Evolutionary conservation across 2,113 vertebrate genomes (phyloP), one percentile per base, ranked within the genome.

Genomic region (Gulo gulo): DNA sequence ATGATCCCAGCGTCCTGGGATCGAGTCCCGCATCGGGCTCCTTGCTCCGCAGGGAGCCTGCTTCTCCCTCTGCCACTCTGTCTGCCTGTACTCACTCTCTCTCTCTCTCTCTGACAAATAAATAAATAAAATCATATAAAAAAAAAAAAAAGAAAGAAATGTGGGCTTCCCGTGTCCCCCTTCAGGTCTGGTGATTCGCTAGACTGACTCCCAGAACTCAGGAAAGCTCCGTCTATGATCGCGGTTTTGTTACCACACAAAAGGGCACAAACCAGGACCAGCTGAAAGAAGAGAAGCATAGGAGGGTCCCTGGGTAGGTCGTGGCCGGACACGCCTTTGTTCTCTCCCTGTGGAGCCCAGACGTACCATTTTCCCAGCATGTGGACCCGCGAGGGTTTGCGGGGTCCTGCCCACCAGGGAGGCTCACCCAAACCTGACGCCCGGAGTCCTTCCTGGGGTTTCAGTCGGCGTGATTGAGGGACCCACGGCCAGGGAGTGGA

Each of bases 301-400:
- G 50, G 79, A 14, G 36, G 34, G 36, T 3, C 50, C 55, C 50
- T 20, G 50, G 47, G 50, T 21, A 12, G 79, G 34, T 81, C 74
- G 29, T 36, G 13, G 6, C 73, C 24, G 7, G 23, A 29, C 13
- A 42, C 39, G 29, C 12, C 24, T 26, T 39, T 45, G 23, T 15
- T 10, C 9, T 8, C 79, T 15, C 50, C n/a, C 12, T 7, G 12
- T 2, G 34, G 12, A 55, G 20, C 34, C 20, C 11, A 7, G 50
- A 81, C 2, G 2, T 23, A 14, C 3, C 3, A 1, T 23, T n/a
- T n/a, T 36, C 50, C 34, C 1, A 57, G 79, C 34, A 7, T 3
- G 6, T 57, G 13, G 47, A 24, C 11, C 0, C 0, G 12, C 1
- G 4, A 15, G 21, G 6, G 4, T 57, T 13, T 7, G 3, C 50